Conservation (phyloP, 2,797 vertebrate genomes). For the Pseudochaenichthys georgianus region DNA sequence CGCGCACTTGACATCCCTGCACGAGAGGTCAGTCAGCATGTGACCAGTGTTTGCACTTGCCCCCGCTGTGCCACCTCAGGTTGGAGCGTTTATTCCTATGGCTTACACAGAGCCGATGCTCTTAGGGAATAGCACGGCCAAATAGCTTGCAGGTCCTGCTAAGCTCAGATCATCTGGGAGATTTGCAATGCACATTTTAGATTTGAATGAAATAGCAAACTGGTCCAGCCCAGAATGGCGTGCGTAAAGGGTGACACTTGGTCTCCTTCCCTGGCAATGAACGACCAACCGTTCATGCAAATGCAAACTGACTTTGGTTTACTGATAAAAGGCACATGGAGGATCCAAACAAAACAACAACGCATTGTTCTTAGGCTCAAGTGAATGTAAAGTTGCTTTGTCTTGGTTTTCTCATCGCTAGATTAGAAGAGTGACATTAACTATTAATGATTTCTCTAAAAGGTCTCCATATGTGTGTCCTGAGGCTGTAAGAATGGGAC, state of each 20-base stretch:
- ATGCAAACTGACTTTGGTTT: conserved; percentile 50
- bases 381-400: not conserved
- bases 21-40: conserved; percentile 50
- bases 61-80: conserved; percentile 58
- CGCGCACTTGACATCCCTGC: conserved; percentile 37
- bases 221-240: conserved; percentile 51
- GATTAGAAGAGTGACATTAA: conserved; percentile 46
- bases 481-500: conserved; percentile 43
- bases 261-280: conserved; percentile 33
- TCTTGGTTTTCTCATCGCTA: conserved; percentile 14
- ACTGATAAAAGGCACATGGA: conserved; percentile 14
- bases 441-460: conserved; percentile 43
- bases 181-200: conserved; percentile 82
- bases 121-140: conserved; percentile 59
- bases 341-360: conserved; percentile 2
- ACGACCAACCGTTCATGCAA: conserved; percentile 55
- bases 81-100: conserved; percentile 58
- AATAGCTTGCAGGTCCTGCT: conserved; percentile 66
- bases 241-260: conserved; percentile 35
- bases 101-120: conserved; percentile 68
- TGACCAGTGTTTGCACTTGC: conserved; percentile 52
- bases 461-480: conserved; percentile 49
- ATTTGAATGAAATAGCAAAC: conserved; percentile 79
- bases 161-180: conserved; percentile 78
- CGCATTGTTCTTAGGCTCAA: not conserved